Percentiles rank a stretch among this genome's conserved stretches.
phyloP scores from a whole-genome alignment of 2,888 invertebrate genomes.

The Acrocera orbiculus region DNA sequence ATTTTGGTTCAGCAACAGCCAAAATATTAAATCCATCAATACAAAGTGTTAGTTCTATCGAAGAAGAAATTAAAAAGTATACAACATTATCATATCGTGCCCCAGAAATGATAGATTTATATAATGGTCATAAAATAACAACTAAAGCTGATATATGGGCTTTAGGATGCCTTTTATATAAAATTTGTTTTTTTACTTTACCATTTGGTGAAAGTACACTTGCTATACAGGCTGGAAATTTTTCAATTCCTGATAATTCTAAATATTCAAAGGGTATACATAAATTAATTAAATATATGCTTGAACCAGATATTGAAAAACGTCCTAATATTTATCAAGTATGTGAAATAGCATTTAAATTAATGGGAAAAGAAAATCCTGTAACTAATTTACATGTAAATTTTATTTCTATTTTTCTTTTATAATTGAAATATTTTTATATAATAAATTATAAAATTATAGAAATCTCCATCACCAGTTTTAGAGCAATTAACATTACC shows the following conservation, averaged over 20 bases:
- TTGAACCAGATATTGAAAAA: constrained; percentile 63
- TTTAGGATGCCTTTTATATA: constrained; percentile 72
- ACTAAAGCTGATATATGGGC: constrained; percentile 87
- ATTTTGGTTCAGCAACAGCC: constrained; percentile 88
- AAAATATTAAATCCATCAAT: constrained; percentile 49
- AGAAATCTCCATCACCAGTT: constrained; percentile 49
- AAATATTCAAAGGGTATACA: constrained; percentile 53
- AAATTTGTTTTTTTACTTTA: constrained; percentile 72
- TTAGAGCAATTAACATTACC: constrained; percentile 47
- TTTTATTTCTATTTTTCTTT: constrained; percentile 10
- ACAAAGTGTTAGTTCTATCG: constrained; percentile 50
- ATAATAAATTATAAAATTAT: constrained; percentile 13
- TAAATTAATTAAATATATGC: constrained; percentile 62
- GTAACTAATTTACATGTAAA: constrained; percentile 63
- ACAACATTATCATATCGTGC: constrained; percentile 79
- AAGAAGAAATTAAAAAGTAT: constrained; percentile 73
- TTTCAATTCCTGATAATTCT: constrained; percentile 66
- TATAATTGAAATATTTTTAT: background rate
- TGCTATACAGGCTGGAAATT: constrained; percentile 78
- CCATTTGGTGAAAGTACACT: constrained; percentile 87
- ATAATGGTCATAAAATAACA: constrained; percentile 62
- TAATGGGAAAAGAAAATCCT: constrained; percentile 54
- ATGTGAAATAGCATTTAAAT: constrained; percentile 50
- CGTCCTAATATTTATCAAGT: constrained; percentile 81
- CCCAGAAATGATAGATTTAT: constrained; percentile 89